Evolutionary conservation across 30 jellyfish, hydroid and myxozoan species (phyloP).

Genomic region (Cassiopea xamachana): DNA sequence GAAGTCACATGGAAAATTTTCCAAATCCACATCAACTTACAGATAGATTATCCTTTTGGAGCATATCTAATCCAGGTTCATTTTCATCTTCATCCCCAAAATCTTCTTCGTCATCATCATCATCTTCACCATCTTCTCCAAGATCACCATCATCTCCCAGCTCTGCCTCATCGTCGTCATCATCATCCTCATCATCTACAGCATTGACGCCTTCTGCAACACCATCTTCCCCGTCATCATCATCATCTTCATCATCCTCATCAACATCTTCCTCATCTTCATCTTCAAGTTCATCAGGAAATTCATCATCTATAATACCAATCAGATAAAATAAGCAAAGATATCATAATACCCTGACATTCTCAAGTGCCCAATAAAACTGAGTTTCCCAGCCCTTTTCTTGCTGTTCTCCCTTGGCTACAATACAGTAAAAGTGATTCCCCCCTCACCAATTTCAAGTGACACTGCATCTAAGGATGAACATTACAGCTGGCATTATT

Average conservation of each 20-base stretch:
- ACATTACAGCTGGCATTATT: too few species aligned
- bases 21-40: constrained; percentile 33
- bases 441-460: too few species aligned
- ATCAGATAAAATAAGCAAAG: not conserved
- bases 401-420: too few species aligned
- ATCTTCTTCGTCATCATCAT: constrained; percentile 81
- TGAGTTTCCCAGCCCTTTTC: too few species aligned
- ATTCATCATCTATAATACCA: constrained; percentile 42
- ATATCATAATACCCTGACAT: not conserved
- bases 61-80: constrained; percentile 88
- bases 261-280: constrained; percentile 74
- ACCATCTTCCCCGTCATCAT: constrained; percentile 71
- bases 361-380: not conserved
- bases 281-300: constrained; percentile 65
- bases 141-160: constrained; percentile 69
- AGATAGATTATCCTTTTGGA: constrained; percentile 82
- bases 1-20: too few species aligned
- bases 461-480: too few species aligned
- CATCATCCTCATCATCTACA: constrained; percentile 85
- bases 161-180: constrained; percentile 83
- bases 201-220: constrained; percentile 64
- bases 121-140: constrained; percentile 72
- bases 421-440: too few species aligned
- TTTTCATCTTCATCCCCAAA: constrained; percentile 91
- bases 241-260: constrained; percentile 78